A percentile compares a stretch with the other conserved stretches of the same genome.
These are phyloP conservation scores for Coryphaenoides rupestris DNA, from an alignment of 2,113 vertebrate genomes.

Conservation along the genomic window DNA sequence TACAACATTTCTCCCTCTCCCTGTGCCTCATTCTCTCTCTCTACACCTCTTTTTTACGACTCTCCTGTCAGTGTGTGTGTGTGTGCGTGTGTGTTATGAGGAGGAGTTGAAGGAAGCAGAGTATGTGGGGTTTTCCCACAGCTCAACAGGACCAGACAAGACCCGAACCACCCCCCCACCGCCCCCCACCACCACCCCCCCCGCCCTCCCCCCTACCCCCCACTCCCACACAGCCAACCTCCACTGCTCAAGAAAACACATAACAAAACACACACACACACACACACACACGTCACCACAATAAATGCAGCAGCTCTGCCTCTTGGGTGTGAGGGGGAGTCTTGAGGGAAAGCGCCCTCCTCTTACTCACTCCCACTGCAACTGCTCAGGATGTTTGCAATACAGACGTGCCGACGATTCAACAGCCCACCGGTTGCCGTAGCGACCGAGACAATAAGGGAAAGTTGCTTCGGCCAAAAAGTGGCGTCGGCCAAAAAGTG, in stretches of 20 bases:
- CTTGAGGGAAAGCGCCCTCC: slow-evolving; percentile 63
- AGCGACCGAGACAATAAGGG: slow-evolving; percentile 27
- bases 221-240: neutral
- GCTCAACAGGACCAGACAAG: slow-evolving; percentile 56
- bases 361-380: slow-evolving; percentile 33
- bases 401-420: slow-evolving; percentile 31
- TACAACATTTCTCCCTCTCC: neutral
- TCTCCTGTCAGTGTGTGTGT: slow-evolving; percentile 38
- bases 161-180: slow-evolving; percentile 36
- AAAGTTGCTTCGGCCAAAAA: slow-evolving; percentile 8
- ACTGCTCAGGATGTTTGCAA: slow-evolving; percentile 40
- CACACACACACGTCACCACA: slow-evolving; percentile 10
- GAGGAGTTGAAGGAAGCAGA: slow-evolving; percentile 42
- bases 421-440: slow-evolving; percentile 33
- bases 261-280: neutral
- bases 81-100: slow-evolving; percentile 52
- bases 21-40: neutral
- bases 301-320: slow-evolving; percentile 28
- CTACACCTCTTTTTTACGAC: slow-evolving; percentile 7
- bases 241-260: too few relatives aligned
- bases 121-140: slow-evolving; percentile 81
- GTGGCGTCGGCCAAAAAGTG: neutral
- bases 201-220: neutral
- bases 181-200: neutral
- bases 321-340: slow-evolving; percentile 55